Evolutionary conservation across 2,888 invertebrate genomes (phyloP), one percentile per base, ranked within the genome.

Genomic region (Amblyjoppa fuscipennis): DNA sequence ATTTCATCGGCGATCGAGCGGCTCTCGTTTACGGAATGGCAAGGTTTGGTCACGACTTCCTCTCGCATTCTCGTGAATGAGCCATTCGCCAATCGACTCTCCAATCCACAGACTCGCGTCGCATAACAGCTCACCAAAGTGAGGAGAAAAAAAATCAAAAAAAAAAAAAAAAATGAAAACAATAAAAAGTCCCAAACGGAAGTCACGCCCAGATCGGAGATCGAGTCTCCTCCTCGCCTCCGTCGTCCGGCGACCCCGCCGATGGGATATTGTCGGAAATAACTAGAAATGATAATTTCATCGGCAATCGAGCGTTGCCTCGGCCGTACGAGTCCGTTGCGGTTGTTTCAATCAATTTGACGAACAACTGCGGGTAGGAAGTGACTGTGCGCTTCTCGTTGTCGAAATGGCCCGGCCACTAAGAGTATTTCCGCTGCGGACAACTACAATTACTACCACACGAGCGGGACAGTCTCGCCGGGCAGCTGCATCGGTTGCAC

Each of bases 301-400:
- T 74, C 20, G 53, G n/a, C 53, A 9, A 56, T 49, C 45, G 45
- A 16, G 16, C 53, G 9, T 2, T 66, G 49, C n/a, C 61, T 25
- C 45, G 74, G 34, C 51, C 75, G 75, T 20, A 76, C 38, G 51
- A 66, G 25, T 25, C 16, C 51, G 49, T 34, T 41, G n/a, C 41
- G 76, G 74, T 82, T 69, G 69, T 76, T 82, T 53, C 75, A 82
- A 82, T 76, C 61, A 76, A 82, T 76, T 76, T 82, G 49, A 82
- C 75, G 74, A 75, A 74, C 56, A 81, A 75, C 75, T 56, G 45
- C 3, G 13, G 45, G 45, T 41, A 41, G 56, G 38, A 74, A 75
- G 59, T 74, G 68, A 25, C 59, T 53, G 6, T 20, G 34, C 53
- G 34, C 34, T 69, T 38, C 75, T 74, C 53, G 66, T 51, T 25